Base-by-base conservation (phyloP, 2,888 invertebrate genomes). In the Troglohyphantes excavatus region DNA sequence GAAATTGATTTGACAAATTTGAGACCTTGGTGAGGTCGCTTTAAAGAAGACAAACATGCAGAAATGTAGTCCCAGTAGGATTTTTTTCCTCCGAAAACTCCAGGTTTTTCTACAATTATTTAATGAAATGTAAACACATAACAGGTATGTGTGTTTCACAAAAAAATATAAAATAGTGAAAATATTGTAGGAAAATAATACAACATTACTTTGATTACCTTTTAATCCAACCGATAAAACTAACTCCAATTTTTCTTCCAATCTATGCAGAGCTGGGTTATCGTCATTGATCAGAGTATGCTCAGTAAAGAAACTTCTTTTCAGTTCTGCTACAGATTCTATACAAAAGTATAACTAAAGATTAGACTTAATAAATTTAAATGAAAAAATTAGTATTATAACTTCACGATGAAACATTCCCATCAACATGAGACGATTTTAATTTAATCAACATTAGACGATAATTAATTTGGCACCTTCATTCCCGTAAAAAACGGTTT, bases 61-160 rank as follows among this genome's bases (percentile, higher is more conserved):
- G 93, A 93, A 85, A 94, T 93, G 91, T 93, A 94, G 90, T 94
- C 93, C 93, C 94, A 94, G 92, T 94, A 94, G 70, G 93, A 93
- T 91, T 93, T 94, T 81, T 92, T 93, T 17, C 92, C 92, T 5
- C 93, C 93, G 17, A 93, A 92, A 23, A 94, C 78, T 26, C 93
- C 92, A 53, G 92, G 92, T 79, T 92, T 93, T 65, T 93, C 93
- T 94, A 90, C 19, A 91, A 92, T 61, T 23, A 23, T 5, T 33
- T 17, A 17, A 19, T 17, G n/a, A 17, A 21, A 78, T 39, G 23
- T 19, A 27, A 19, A 13, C 27, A 29, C 19, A 3, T n/a, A n/a
- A n/a, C n/a, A n/a, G n/a, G n/a, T n/a, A n/a, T n/a, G n/a, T 39
- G n/a, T 26, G 27, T 67, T 3, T 26, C 17, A 11, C 2, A 26